Conservation (phyloP, 2,113 vertebrate genomes). For the Lipophrys pholis region DNA sequence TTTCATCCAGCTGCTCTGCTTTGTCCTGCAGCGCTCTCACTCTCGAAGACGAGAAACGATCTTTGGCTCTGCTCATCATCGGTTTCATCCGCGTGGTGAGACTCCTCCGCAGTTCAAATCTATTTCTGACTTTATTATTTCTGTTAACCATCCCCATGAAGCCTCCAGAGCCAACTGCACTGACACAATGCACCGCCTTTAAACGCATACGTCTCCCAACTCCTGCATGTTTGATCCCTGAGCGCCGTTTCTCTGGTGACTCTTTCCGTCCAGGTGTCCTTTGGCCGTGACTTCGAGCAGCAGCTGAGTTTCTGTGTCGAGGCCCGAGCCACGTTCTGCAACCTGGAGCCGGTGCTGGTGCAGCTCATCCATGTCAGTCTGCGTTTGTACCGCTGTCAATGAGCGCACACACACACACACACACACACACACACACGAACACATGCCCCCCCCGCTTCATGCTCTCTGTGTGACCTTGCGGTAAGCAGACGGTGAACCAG, state of each 20-base stretch:
- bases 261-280: constrained; percentile 87
- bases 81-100: constrained; percentile 97
- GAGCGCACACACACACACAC: not conserved
- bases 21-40: constrained; percentile 88
- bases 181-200: too few relatives aligned
- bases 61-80: constrained; percentile 90
- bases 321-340: constrained; percentile 94
- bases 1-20: not conserved
- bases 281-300: constrained; percentile 97
- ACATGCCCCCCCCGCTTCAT: not conserved
- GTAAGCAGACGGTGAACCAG: constrained; percentile 90
- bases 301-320: constrained; percentile 98
- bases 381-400: not conserved
- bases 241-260: too few relatives aligned
- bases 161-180: too few relatives aligned
- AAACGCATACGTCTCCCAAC: too few relatives aligned
- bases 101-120: not conserved
- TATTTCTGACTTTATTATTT: too few relatives aligned
- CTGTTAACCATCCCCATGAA: not conserved
- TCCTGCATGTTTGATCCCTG: too few relatives aligned
- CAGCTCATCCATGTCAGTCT: constrained; percentile 94
- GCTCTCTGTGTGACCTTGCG: not conserved
- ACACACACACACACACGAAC: fast-evolving
- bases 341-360: constrained; percentile 94
- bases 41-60: constrained; percentile 95